Conservation (phyloP, 2,113 vertebrate genomes). For the Microtus richardsoni region DNA sequence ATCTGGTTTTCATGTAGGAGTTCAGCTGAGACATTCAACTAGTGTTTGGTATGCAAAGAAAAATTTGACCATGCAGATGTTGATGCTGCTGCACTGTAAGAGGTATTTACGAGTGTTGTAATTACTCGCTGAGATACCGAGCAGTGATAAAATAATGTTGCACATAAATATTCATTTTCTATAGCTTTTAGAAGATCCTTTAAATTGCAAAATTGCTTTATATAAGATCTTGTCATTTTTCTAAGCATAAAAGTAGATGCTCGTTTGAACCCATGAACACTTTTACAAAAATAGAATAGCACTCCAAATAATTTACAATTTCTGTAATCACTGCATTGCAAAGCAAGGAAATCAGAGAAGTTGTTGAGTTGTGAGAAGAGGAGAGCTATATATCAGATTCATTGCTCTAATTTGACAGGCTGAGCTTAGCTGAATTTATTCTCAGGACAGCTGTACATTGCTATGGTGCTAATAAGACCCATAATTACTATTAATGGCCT, state of each 20-base stretch:
- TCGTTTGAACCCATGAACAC: constrained; percentile 1
- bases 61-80: background rate
- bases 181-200: background rate
- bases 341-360: constrained; percentile 51
- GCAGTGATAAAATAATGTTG: constrained; percentile 7
- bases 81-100: background rate
- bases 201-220: constrained; percentile 3
- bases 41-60: background rate
- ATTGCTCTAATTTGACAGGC: constrained; percentile 66
- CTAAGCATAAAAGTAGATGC: background rate
- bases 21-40: background rate
- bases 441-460: constrained; percentile 57
- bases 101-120: constrained; percentile 4
- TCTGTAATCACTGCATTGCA: constrained; percentile 18
- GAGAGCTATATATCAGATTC: constrained; percentile 59
- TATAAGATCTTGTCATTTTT: constrained; percentile 40
- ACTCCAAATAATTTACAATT: background rate
- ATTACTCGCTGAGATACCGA: constrained; percentile 20
- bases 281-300: constrained; percentile 7
- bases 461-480: constrained; percentile 42
- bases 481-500: constrained; percentile 52
- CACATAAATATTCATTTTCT: background rate
- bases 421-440: constrained; percentile 67
- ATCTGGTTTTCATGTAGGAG: background rate
- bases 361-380: background rate